Percentiles rank a stretch among this genome's conserved stretches.
phyloP scores from a whole-genome alignment of 2,113 vertebrate genomes.

The Crocuta crocuta region DNA sequence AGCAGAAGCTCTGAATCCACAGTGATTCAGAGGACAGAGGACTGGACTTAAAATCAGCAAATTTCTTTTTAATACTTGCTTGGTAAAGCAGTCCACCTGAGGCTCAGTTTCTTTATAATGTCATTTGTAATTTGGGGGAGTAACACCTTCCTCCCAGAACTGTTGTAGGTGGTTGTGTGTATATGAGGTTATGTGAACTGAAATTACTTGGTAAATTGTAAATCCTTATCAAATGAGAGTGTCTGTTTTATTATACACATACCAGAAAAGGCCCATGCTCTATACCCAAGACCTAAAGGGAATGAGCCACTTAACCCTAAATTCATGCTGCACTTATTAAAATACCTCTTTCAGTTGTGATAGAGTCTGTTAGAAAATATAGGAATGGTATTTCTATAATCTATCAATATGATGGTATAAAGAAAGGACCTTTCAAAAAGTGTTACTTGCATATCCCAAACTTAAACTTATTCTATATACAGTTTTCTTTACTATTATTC shows the following conservation, averaged over 20 bases:
- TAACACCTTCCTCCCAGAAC: neutral
- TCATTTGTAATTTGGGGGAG: neutral
- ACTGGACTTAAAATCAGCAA: slow-evolving; percentile 1
- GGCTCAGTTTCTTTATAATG: neutral
- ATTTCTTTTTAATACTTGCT: slow-evolving; percentile 11
- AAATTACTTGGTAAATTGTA: slow-evolving; percentile 16
- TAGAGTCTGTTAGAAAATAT: neutral
- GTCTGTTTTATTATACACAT: slow-evolving; percentile 27
- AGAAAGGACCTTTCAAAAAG: neutral
- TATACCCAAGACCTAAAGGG: neutral
- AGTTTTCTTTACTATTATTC: neutral
- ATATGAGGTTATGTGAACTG: neutral
- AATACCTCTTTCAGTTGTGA: neutral
- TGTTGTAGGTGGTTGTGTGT: neutral
- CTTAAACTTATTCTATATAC: neutral
- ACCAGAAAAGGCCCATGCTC: neutral
- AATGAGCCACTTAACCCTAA: neutral
- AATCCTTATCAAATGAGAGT: slow-evolving; percentile 1
- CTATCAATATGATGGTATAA: neutral
- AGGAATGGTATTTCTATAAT: neutral
- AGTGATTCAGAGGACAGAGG: neutral
- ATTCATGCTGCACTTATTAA: neutral
- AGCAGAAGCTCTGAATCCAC: neutral
- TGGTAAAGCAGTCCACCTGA: neutral
- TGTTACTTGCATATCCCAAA: neutral